These are phyloP conservation scores for Tragelaphus eurycerus DNA, from an alignment of 2,797 vertebrate genomes.

Conservation along the genomic window DNA sequence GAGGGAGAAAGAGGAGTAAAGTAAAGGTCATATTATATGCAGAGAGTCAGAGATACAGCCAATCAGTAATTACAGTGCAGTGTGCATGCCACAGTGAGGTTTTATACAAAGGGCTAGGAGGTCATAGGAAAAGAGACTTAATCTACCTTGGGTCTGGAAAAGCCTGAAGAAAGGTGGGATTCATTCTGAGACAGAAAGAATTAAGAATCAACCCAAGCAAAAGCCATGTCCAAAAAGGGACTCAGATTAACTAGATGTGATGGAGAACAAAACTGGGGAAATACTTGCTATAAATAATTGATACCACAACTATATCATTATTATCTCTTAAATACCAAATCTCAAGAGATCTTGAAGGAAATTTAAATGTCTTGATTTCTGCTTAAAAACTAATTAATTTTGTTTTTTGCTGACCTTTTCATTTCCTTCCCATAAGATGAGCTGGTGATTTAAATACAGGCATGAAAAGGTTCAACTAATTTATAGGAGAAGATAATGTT, in stretches of 20 bases:
- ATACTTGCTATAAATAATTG: background rate
- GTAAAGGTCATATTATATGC: background rate
- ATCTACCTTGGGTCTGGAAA: background rate
- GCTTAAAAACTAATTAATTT: slow-evolving; percentile 55
- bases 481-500: slow-evolving; percentile 44
- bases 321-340: background rate
- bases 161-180: background rate
- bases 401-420: slow-evolving; percentile 58
- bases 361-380: slow-evolving; percentile 36
- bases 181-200: background rate
- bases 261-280: background rate
- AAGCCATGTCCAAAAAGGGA: background rate
- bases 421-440: slow-evolving; percentile 50
- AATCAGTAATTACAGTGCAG: background rate
- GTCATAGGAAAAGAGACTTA: background rate
- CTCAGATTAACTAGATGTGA: background rate
- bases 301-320: background rate
- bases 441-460: slow-evolving; percentile 49
- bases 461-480: slow-evolving; percentile 38
- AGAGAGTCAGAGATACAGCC: background rate
- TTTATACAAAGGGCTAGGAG: background rate
- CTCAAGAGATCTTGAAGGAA: slow-evolving; percentile 47
- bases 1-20: background rate
- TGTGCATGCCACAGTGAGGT: background rate
- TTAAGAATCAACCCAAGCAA: background rate